These are phyloP conservation scores for Clupea harengus DNA, from an alignment of 2,113 vertebrate species.

Conservation along the genomic window DNA sequence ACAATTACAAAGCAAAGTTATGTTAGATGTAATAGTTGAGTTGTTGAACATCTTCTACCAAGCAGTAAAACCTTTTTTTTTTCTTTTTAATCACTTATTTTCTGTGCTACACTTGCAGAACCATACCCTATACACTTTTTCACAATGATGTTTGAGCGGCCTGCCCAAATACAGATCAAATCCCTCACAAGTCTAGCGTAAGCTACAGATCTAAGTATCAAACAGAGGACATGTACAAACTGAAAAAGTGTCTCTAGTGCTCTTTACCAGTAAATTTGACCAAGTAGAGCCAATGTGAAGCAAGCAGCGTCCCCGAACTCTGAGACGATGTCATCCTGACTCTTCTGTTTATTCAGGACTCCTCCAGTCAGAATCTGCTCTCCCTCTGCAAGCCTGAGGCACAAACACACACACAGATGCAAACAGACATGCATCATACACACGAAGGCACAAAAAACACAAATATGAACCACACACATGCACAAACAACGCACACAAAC, in stretches of 20 bases:
- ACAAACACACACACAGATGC: conserved; percentile 25
- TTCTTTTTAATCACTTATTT: too few relatives aligned
- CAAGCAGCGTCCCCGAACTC: conserved; percentile 97
- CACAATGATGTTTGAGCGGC: too few relatives aligned
- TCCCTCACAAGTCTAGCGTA: too few relatives aligned
- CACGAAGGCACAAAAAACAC: neutral
- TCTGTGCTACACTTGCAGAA: too few relatives aligned
- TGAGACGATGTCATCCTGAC: conserved; percentile 93
- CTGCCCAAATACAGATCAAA: too few relatives aligned
- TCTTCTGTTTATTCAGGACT: conserved; percentile 97
- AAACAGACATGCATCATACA: neutral
- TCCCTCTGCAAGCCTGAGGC: conserved; percentile 90
- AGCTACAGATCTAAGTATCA: too few relatives aligned
- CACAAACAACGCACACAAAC: neutral
- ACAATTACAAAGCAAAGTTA: too few relatives aligned
- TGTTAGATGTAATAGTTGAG: too few relatives aligned
- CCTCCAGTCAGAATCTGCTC: conserved; percentile 97
- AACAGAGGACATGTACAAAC: too few relatives aligned
- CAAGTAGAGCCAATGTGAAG: conserved; percentile 92
- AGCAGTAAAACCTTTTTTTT: too few relatives aligned
- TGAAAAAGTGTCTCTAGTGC: neutral
- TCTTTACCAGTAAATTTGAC: conserved; percentile 94
- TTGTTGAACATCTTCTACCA: too few relatives aligned
- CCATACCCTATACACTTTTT: too few relatives aligned
- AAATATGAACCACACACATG: neutral